Percentiles rank a stretch among this genome's conserved stretches.
Conservation (phyloP, 2,888 invertebrate species). For the Macrophya alboannulata region DNA sequence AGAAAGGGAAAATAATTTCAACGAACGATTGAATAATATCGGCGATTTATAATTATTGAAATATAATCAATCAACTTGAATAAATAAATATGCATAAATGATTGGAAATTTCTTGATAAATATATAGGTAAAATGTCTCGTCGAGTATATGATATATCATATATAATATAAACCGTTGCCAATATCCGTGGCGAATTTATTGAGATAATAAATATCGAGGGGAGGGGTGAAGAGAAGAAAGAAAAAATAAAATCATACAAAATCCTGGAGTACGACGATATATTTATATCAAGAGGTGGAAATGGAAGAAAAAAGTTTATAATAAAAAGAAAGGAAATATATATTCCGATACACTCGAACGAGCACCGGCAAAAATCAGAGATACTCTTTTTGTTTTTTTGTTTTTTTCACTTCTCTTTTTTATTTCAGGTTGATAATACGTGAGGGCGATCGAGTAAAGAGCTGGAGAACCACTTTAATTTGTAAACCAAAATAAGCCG, state of each 20-base stretch:
- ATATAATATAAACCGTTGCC: neutral
- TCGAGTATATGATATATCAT: neutral
- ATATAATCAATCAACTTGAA: no score
- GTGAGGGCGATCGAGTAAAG: conserved; percentile 31
- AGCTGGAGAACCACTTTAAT: conserved; percentile 64
- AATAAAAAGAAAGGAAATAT: neutral
- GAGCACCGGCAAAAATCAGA: neutral
- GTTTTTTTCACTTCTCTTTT: neutral
- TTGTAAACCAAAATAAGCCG: conserved; percentile 71
- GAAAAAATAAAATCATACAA: neutral
- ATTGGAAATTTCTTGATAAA: neutral
- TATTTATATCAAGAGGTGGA: neutral
- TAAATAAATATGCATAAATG: neutral
- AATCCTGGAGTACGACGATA: neutral
- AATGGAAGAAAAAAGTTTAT: neutral
- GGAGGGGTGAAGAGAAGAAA: no score
- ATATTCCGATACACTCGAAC: conserved; percentile 31
- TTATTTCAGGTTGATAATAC: neutral
- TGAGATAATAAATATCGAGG: neutral
- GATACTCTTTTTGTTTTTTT: neutral
- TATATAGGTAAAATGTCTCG: no score
- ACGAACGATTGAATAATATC: no score
- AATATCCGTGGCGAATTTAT: neutral
- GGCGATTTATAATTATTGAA: no score
- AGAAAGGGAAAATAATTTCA: no score